Base-by-base conservation (phyloP, 2,797 vertebrate species). In the Sus cebifrons region DNA sequence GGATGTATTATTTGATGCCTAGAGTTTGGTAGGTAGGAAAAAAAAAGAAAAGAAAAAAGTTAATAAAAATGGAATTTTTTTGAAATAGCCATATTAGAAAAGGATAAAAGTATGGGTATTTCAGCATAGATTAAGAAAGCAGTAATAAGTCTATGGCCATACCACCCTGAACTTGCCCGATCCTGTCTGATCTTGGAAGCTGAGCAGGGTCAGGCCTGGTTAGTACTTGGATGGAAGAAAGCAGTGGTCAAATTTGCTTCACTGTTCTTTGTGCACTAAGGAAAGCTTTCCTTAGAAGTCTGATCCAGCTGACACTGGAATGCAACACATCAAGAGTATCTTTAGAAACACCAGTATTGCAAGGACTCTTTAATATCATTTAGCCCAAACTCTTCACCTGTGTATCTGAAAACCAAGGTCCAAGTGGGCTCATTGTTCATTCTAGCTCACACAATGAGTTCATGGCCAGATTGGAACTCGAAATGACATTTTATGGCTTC, bases 31-130 rank as follows among this genome's bases (percentile, higher is more conserved):
- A 32, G 32, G 13, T 3, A 54, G 36, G 27, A 77, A 52, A 58
- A 58, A 54, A 54, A 4, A 25, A 58, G 44, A 86, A 52, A 75
- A 90, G n/a, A 56, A 70, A 10, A 78, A 86, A 70, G 6, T 60
- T 75, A 40, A 40, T 95, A 77, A 77, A 94, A 94, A 91, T 79
- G 11, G 58, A 73, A 27, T 71, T n/a, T 36, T 49, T 74, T 82
- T 93, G 32, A 78, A 77, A 67, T 74, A 60, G 2, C 56, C 23
- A 54, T 15, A 20, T 29, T 73, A 93, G 56, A 18, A 86, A 60
- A 65, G 18, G 3, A 14, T 70, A 40, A 12, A 40, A 14, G 12
- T 25, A 1, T 82, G 54, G 13, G 13, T 44, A 67, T 83, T 73
- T 91, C 56, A 70, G 29, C 12, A 62, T 64, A 52, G 58, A 17